A percentile compares a stretch with the other conserved stretches of the same genome.
Conservation (phyloP, 2,888 invertebrate genomes). For the Agrenia bidenticulata region DNA sequence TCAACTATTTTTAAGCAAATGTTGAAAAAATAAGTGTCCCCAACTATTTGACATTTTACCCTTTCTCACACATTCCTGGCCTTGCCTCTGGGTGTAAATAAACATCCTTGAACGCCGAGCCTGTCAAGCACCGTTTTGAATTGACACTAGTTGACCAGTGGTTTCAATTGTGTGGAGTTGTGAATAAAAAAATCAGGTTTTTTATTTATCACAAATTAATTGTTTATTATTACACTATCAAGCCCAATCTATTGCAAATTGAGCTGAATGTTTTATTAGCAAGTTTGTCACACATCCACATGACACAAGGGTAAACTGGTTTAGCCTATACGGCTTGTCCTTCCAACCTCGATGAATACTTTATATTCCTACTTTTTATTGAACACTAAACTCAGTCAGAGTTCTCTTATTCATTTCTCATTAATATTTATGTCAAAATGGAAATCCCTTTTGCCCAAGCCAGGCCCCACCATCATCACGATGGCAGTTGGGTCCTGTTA, state of each 20-base stretch:
- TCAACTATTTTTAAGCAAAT: too few species aligned
- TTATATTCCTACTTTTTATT: too few species aligned
- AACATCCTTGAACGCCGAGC: too few species aligned
- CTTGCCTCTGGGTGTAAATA: too few species aligned
- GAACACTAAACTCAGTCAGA: background rate
- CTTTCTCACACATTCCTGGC: too few species aligned
- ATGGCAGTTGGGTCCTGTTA: background rate
- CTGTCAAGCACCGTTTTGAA: too few species aligned
- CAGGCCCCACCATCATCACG: too few species aligned
- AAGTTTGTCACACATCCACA: constrained; percentile 8
- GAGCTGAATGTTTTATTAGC: constrained; percentile 19
- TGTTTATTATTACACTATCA: constrained; percentile 16
- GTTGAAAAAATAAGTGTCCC: too few species aligned
- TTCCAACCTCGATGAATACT: too few species aligned
- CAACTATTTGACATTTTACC: too few species aligned
- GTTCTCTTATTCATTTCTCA: constrained; percentile 3
- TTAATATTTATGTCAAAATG: constrained; percentile 9
- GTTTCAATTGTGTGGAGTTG: background rate
- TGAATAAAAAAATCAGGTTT: constrained; percentile 7
- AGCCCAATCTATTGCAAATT: constrained; percentile 18
- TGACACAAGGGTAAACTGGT: background rate
- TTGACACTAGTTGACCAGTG: too few species aligned
- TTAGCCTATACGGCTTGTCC: background rate
- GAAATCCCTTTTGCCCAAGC: too few species aligned
- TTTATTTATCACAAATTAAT: constrained; percentile 8